Conservation (phyloP, 2,113 vertebrate species). For the Rattus rattus region DNA sequence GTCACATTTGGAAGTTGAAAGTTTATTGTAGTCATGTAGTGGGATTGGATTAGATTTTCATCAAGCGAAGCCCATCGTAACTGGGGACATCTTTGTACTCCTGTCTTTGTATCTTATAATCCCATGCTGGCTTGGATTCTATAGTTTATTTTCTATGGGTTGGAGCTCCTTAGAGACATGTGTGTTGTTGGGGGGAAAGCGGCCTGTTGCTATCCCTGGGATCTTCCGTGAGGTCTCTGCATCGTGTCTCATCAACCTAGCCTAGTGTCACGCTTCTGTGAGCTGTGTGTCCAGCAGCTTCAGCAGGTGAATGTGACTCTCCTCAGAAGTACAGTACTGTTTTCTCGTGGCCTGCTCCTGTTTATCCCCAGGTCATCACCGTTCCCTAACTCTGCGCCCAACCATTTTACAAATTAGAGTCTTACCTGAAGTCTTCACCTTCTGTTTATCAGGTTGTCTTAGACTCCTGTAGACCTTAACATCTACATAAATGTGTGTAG, state of each 20-base stretch:
- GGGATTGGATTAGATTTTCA: not conserved
- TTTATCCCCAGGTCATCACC: not conserved
- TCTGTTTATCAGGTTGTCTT: not conserved
- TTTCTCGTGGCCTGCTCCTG: not conserved
- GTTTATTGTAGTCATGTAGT: not conserved
- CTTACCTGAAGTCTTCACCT: not conserved
- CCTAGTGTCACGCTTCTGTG: not conserved
- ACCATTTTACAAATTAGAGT: not conserved
- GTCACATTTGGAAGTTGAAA: slow-evolving; percentile 25
- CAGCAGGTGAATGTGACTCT: not conserved
- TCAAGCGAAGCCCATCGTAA: not conserved
- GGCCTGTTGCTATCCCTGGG: not conserved
- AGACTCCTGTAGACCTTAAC: not conserved
- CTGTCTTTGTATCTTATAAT: not conserved
- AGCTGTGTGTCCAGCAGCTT: not conserved
- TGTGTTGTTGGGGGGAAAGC: not conserved
- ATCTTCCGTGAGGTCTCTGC: not conserved
- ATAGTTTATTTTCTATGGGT: not conserved
- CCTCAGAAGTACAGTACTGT: not conserved
- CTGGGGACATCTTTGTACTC: not conserved
- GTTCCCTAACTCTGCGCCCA: not conserved
- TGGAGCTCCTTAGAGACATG: not conserved
- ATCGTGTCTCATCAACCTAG: not conserved
- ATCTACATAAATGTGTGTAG: not conserved
- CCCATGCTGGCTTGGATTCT: not conserved